Base-by-base conservation (phyloP, 2,888 invertebrate species). In the Acanthosoma haemorrhoidale region DNA sequence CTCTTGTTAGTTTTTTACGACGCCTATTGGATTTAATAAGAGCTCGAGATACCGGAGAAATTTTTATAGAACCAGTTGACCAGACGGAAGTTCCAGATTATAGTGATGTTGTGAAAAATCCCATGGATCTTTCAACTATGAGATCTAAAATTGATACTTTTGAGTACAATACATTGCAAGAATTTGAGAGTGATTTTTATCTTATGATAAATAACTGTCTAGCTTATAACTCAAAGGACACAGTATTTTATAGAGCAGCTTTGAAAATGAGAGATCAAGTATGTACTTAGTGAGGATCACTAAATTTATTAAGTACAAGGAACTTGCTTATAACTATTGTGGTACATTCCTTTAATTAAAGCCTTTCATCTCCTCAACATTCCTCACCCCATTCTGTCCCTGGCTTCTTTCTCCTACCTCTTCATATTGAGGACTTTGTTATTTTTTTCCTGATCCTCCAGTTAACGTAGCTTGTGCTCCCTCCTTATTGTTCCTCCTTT, bases 181-280 rank as follows among this genome's bases (percentile, higher is more conserved):
- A 90, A 34, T 86, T 98, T 77, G 92, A 94, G 78, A 83, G 83
- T 0, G 98, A 99, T 82, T 97, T 98, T 79, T 87, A 90, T 77
- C 84, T 97, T n/a, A 97, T 99, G 91, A 92, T 97, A 70, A 87
- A 88, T 75, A 99, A 99, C 81, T 99, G 98, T 78, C 84, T 95
- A 76, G 90, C 90, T 0, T 99, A 98, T 80, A 99, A 99, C 80
- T 90, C 92, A 74, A 92, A 93, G 78, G 96, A 96, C 76, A 96
- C 96, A 0, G 90, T 96, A 70, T 97, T 94, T 80, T 96, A 96
- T 80, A 88, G 91, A 68, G 91, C 94, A 2, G 96, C 92, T 0
- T 83, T 92, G 2, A 90, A 91, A 77, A 90, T 97, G 88, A 86
- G 92, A 39, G 96, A 96, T 76, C 92, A 93, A 80, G 94, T 75